phyloP scores from a whole-genome alignment of 2,113 vertebrate species.

The Caracal caracal region DNA sequence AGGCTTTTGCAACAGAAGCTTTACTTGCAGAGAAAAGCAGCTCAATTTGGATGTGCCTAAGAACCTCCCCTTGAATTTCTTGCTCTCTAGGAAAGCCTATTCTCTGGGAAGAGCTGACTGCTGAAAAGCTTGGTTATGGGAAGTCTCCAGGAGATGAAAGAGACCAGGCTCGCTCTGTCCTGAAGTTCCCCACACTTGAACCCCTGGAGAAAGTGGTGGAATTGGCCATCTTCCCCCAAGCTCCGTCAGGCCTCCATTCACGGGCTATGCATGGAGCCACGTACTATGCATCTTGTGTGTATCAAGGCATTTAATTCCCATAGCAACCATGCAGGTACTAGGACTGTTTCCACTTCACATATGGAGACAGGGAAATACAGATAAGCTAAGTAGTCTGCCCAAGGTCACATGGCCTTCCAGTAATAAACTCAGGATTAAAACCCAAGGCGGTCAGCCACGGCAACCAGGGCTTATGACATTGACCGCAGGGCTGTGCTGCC shows the following conservation, averaged over 20 bases:
- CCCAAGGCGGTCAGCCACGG: neutral
- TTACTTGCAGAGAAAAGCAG: neutral
- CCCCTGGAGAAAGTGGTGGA: rapidly evolving
- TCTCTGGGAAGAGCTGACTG: neutral
- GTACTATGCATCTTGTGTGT: neutral
- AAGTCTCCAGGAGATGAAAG: neutral
- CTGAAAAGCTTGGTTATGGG: neutral
- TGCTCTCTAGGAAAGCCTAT: rapidly evolving
- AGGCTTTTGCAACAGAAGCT: neutral
- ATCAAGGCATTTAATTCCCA: neutral
- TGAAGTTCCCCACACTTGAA: neutral
- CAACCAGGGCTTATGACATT: neutral
- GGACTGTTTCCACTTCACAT: neutral
- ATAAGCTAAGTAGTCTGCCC: neutral
- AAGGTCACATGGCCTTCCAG: neutral
- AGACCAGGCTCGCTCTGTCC: rapidly evolving
- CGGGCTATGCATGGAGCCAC: rapidly evolving
- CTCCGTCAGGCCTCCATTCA: neutral
- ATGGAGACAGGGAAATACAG: neutral
- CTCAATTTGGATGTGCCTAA: neutral
- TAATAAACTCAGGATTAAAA: neutral
- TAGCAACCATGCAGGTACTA: neutral
- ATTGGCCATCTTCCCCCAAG: neutral
- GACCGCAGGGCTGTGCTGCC: neutral
- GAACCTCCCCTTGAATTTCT: neutral